Evolutionary conservation across 2,888 invertebrate species (phyloP), one percentile per base, ranked within the genome.

Genomic region (Lasioglossum villosulum): DNA sequence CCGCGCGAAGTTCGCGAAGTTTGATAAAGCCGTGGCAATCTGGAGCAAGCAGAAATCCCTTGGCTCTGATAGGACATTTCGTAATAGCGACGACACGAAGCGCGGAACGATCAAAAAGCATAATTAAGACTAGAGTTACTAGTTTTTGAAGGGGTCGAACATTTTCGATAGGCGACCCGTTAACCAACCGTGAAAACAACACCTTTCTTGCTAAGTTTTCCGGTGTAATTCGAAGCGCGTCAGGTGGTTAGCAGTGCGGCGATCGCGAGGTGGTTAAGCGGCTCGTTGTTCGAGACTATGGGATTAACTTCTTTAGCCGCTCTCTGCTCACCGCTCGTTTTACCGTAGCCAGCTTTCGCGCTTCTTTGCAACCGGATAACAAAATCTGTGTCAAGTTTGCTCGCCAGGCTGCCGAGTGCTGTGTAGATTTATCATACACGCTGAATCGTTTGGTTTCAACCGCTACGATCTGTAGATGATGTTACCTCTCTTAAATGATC

Each of bases 161-260:
- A 72, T 73, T 66, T 68, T 73, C 30, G 71, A 48, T 27, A 19
- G n/a, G 59, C 74, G 14, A 27, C 34, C 37, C 27, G 30, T 37
- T 73, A 68, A 59, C 30, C 77, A 70, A 59, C 72, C n/a, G 76
- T 23, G 27, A 56, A 42, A 39, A 37, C 39, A 70, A n/a, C 70
- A 39, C 23, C 39, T 4, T 39, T 42, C 73, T 59, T 34, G 30
- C 42, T 14, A 42, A 78, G 66, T 84, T 87, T 74, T 75, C 77
- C 80, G 56, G 72, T 74, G 84, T 78, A 84, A 82, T 88, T 86
- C 77, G 78, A 76, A 37, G 66, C 83, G 75, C 72, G 82, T 68
- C 84, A 66, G 82, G 77, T 86, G 88, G 86, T 88, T 88, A 88
- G 76, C 80, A 56, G 80, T 77, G 75, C 74, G 76, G 78, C 83